Percentiles rank a stretch among this genome's conserved stretches.
phyloP scores from a whole-genome alignment of 1,140 invertebrate species.

The Lasioglossum baleicum region DNA sequence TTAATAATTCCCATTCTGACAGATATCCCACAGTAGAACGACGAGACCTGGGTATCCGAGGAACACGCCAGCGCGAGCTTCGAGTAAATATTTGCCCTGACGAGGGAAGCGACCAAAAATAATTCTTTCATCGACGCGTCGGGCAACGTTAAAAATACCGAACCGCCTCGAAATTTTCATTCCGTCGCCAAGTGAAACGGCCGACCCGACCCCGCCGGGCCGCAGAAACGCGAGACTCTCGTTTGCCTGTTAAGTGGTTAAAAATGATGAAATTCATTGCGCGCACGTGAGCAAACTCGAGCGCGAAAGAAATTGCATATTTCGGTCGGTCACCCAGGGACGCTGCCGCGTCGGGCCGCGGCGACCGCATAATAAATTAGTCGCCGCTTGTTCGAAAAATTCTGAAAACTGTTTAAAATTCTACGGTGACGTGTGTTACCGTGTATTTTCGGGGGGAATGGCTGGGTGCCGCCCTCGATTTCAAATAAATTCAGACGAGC shows the following conservation, averaged over 20 bases:
- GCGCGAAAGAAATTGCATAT: constrained; percentile 5
- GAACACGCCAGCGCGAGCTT: no score
- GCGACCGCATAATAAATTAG: constrained; percentile 9
- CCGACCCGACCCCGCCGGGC: no score
- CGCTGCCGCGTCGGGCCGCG: background rate
- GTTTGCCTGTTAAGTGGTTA: background rate
- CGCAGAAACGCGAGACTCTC: background rate
- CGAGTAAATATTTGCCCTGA: background rate
- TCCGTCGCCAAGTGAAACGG: background rate
- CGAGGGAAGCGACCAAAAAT: background rate
- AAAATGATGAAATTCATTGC: constrained; percentile 7
- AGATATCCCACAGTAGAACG: background rate
- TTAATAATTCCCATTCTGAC: background rate
- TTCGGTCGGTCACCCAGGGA: background rate
- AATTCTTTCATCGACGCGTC: background rate
- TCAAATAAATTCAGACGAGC: background rate
- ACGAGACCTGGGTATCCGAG: no score
- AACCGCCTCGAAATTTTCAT: background rate
- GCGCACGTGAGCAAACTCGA: background rate
- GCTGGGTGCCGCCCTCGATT: background rate
- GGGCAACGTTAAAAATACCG: background rate
- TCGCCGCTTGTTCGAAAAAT: constrained; percentile 5
- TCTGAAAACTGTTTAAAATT: constrained; percentile 1
- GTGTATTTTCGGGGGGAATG: background rate
- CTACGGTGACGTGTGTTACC: background rate